A percentile compares a stretch with the other conserved stretches of the same genome.
Conservation (phyloP, 2,888 invertebrate species). For the Tiliacea citrago region DNA sequence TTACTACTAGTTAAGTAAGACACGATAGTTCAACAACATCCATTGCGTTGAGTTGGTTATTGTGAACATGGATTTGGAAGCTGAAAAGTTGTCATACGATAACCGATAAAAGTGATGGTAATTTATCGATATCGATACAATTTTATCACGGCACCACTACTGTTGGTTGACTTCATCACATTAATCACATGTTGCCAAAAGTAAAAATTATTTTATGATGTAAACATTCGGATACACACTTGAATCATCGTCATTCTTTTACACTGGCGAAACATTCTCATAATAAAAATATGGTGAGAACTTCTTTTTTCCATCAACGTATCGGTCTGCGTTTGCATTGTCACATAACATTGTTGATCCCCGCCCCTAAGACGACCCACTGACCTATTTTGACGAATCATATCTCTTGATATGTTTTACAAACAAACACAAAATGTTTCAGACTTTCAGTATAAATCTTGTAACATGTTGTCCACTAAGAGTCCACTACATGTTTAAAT, state of each 20-base stretch:
- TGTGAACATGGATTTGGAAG: background rate
- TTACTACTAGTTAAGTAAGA: no score
- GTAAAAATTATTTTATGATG: background rate
- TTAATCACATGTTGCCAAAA: slow-evolving; percentile 12
- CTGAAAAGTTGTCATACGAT: background rate
- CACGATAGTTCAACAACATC: background rate
- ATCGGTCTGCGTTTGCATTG: background rate
- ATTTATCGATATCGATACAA: slow-evolving; percentile 1
- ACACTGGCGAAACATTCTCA: no score
- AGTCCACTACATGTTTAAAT: background rate
- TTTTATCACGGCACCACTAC: background rate
- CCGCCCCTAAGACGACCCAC: no score
- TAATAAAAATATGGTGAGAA: background rate
- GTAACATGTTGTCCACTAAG: background rate
- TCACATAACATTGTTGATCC: background rate
- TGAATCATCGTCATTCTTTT: background rate
- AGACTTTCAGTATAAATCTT: background rate
- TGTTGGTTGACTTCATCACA: slow-evolving; percentile 18
- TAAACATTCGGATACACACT: slow-evolving; percentile 48
- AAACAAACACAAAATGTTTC: background rate
- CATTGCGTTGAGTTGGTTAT: background rate
- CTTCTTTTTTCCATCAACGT: background rate
- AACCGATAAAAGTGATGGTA: no score
- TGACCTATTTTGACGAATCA: background rate
- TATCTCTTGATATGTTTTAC: background rate